Base-by-base conservation (phyloP, 2,113 vertebrate species). In the Psilopogon haemacephalus region DNA sequence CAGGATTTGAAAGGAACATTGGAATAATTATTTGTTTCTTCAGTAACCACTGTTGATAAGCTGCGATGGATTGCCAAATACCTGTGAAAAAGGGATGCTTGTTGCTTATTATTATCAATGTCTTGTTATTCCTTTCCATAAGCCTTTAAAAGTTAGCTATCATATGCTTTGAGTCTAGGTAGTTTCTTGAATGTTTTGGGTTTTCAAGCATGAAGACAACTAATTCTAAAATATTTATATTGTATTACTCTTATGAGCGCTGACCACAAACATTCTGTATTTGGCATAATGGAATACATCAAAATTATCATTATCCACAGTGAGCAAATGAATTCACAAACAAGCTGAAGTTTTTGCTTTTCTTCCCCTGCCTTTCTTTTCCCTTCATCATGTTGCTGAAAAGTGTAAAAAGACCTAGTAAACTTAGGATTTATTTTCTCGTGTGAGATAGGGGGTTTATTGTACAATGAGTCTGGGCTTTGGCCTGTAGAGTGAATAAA, bases 311-410 rank as follows among this genome's bases (percentile, higher is more conserved):
- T 42, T 52, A 37, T 60, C 28, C 42, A 27, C 17, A 44, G 7
- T 7, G 37, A 68, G 13, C 35, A 28, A 3, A 20, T n/a, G 52
- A 40, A 48, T 65, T 65, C 30, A 54, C 44, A 35, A 91, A 48
- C 6, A 64, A 56, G 10, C 20, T 44, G 15, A 14, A 52, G 6
- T 32, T 77, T 58, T 12, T 80, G 12, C 1, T 28, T 48, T 32
- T 1, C 15, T 7, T 7, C 23, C 23, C 15, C 7, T 6, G 4
- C 3, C 4, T 38, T 6, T 9, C n/a, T 40, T 32, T 23, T 5
- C 4, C 4, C 13, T 9, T 1, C 21, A 10, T 42, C 3, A 7
- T 70, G 32, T 8, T 42, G 32, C 15, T 52, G 18, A 20, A 67
- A 75, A 40, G 23, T 32, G 3, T 76, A 15, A 46, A 35, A 90